Percentiles rank a stretch among this genome's conserved stretches.
Conservation (phyloP, 2,888 invertebrate species). For the Pristionchus maxplancki region DNA sequence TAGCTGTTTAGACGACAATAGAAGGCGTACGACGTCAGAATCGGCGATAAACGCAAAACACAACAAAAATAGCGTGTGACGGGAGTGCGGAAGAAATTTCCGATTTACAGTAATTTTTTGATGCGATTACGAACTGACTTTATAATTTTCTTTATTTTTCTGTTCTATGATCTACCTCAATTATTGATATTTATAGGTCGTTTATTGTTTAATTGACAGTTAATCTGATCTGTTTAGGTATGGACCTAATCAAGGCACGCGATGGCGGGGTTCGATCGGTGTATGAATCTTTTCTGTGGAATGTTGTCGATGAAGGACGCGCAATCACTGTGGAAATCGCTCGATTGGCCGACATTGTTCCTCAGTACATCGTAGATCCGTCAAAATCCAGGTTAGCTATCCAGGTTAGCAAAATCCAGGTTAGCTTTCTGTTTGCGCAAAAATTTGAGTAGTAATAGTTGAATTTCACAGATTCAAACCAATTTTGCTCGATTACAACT, state of each 20-base stretch:
- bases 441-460: not conserved
- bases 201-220: not conserved
- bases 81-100: not conserved
- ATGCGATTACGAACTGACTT: slow-evolving; percentile 26
- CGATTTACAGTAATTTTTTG: too few relatives aligned
- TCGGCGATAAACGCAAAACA: too few relatives aligned
- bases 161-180: not conserved
- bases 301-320: slow-evolving; percentile 49
- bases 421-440: too few relatives aligned
- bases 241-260: slow-evolving; percentile 42
- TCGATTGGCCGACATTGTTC: slow-evolving; percentile 46
- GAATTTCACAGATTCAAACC: slow-evolving; percentile 22
- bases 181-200: not conserved
- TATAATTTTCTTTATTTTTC: not conserved
- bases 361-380: slow-evolving; percentile 43
- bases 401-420: too few relatives aligned
- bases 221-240: slow-evolving; percentile 1
- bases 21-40: slow-evolving; percentile 15
- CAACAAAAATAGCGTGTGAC: not conserved
- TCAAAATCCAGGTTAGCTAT: slow-evolving; percentile 32
- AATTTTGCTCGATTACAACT: slow-evolving; percentile 48
- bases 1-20: not conserved
- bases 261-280: slow-evolving; percentile 49
- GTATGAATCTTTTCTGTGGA: slow-evolving; percentile 49
- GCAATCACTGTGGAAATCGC: slow-evolving; percentile 46